Base-by-base conservation (phyloP, 2,888 invertebrate genomes). In the Cryptus armator region DNA sequence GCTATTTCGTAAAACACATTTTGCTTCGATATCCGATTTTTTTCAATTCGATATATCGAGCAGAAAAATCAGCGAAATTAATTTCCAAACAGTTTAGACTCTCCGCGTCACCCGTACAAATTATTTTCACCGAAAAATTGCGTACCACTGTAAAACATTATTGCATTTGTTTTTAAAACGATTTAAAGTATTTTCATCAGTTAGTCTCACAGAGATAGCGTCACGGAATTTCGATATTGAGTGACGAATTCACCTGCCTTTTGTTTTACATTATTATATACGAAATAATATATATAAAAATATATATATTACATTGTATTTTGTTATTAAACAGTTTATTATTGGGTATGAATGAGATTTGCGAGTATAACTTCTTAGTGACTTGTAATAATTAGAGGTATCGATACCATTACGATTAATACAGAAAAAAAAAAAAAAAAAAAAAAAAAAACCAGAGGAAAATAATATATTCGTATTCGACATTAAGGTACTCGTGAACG, bases 401-500 rank as follows among this genome's bases (percentile, higher is more conserved):
- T 68, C 72, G 53, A 74, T 67, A 80, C 62, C 62, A 62, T n/a
- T 79, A 74, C 44, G 66, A 44, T 24, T 79, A 71, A 24, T 29
- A 51, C 53, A 59, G 48, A 37, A 67, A 68, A 67, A 67, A 71
- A 43, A 59, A 37, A 67, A 68, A 67, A 67, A 71, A 43, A 16
- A 56, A 9, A 59, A 68, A 43, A 64, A 71, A 62, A 78, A 71
- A 76, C 43, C 37, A 87, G 79, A 87, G 86, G 86, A 72, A 81
- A 86, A 85, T 86, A 87, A 87, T 87, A 87, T 87, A 87, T 86
- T 86, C 84, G 79, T 85, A 81, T 82, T 82, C 51, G 81, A 72
- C 74, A 44, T 81, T 19, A 86, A 76, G 80, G 53, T 68, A 83
- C 46, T 81, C 59, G 77, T 53, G 62, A 83, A 83, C 16, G 67